Evolutionary conservation across 2,113 vertebrate genomes (phyloP).

Genomic region (Tragelaphus imberbis): DNA sequence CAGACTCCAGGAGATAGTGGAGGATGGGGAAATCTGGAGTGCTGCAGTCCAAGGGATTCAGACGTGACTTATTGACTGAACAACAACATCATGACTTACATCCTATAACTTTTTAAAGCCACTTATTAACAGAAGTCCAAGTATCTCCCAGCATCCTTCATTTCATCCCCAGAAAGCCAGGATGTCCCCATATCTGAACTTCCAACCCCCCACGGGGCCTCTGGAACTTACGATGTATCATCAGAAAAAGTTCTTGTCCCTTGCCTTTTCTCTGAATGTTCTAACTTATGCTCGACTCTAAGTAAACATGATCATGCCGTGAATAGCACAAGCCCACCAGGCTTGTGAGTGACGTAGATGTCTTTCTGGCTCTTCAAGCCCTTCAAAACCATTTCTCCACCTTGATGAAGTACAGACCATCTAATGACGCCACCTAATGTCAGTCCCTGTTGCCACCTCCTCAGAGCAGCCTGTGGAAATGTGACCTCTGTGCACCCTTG

Average conservation of each 20-base stretch:
- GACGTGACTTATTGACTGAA: background rate
- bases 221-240: background rate
- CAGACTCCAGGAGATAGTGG: background rate
- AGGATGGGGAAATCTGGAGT: background rate
- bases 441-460: background rate
- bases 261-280: background rate
- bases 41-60: background rate
- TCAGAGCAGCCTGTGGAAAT: background rate
- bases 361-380: background rate
- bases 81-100: background rate
- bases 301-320: background rate
- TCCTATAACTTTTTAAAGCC: background rate
- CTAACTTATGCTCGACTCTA: background rate
- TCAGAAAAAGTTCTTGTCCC: background rate
- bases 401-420: background rate
- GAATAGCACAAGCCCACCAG: rapidly evolving
- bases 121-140: background rate
- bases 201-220: background rate
- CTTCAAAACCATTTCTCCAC: background rate
- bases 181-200: background rate
- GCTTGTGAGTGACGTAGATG: background rate
- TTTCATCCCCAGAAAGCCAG: background rate
- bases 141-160: rapidly evolving
- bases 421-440: background rate
- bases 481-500: background rate